Conservation (phyloP, 2,797 vertebrate genomes). For the Crocodylus rhombifer region DNA sequence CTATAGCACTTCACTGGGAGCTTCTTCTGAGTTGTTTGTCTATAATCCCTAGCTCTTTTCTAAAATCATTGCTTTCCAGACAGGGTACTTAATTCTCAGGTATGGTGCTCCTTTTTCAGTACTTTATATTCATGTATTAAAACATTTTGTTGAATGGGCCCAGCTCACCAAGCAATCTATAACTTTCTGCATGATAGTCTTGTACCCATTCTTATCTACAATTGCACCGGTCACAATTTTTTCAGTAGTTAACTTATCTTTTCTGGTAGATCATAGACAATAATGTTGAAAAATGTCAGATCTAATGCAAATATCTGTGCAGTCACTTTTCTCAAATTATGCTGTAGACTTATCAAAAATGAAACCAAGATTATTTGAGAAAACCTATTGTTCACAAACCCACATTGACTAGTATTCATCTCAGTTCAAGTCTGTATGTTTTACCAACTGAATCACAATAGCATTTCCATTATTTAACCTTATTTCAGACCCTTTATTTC, state of each 20-base stretch:
- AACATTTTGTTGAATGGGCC: too few relatives aligned
- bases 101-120: background rate
- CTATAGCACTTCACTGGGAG: background rate
- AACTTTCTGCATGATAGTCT: too few relatives aligned
- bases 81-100: too few relatives aligned
- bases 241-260: too few relatives aligned
- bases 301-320: background rate
- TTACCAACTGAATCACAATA: background rate
- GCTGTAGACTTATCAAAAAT: background rate
- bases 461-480: background rate
- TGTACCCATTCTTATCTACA: too few relatives aligned
- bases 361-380: background rate
- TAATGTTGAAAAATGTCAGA: too few relatives aligned
- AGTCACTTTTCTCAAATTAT: background rate
- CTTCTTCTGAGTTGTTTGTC: background rate
- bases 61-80: too few relatives aligned
- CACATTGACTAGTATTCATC: background rate
- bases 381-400: background rate
- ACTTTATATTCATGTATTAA: too few relatives aligned
- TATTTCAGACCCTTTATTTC: background rate
- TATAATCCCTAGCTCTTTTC: too few relatives aligned
- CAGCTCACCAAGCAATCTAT: too few relatives aligned
- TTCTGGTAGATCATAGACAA: too few relatives aligned
- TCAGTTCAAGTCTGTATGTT: background rate
- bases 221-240: too few relatives aligned